These are phyloP conservation scores for Glyphotaelius pellucidus DNA, from an alignment of 2,888 invertebrate species.

Conservation along the genomic window DNA sequence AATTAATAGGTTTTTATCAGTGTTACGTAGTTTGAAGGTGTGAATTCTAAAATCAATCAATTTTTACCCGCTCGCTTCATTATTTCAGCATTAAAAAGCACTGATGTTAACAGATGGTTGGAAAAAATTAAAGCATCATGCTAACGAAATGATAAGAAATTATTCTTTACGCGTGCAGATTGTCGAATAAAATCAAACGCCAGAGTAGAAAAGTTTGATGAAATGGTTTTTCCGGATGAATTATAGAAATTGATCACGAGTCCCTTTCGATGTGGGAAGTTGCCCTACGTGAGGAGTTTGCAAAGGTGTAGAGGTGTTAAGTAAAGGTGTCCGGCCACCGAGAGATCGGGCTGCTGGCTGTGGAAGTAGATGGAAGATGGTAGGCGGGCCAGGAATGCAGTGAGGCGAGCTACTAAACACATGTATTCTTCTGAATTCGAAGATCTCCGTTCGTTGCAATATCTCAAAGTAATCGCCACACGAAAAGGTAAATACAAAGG, in stretches of 20 bases:
- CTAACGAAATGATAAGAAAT: not conserved
- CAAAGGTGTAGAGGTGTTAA: not conserved
- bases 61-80: not conserved
- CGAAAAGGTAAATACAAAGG: slow-evolving; percentile 14
- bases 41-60: not conserved
- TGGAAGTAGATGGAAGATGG: not conserved
- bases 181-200: not conserved
- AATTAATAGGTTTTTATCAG: not conserved
- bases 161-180: not conserved
- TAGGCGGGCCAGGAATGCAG: slow-evolving; percentile 44
- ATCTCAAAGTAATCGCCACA: slow-evolving; percentile 10
- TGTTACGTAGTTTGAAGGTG: not conserved
- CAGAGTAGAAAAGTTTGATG: not conserved
- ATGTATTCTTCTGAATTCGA: not conserved
- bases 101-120: not conserved
- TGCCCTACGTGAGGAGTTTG: not conserved
- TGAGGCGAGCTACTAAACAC: slow-evolving; percentile 30
- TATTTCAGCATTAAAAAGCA: not conserved
- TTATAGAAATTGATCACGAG: not conserved
- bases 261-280: not conserved
- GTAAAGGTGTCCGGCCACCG: not conserved
- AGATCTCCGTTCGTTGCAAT: slow-evolving; percentile 5
- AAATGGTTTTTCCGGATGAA: not conserved
- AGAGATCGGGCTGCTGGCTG: not conserved
- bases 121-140: not conserved